Evolutionary conservation across 2,888 invertebrate species (phyloP), one percentile per base, ranked within the genome.

Genomic region (Eristalinus sepulchralis): DNA sequence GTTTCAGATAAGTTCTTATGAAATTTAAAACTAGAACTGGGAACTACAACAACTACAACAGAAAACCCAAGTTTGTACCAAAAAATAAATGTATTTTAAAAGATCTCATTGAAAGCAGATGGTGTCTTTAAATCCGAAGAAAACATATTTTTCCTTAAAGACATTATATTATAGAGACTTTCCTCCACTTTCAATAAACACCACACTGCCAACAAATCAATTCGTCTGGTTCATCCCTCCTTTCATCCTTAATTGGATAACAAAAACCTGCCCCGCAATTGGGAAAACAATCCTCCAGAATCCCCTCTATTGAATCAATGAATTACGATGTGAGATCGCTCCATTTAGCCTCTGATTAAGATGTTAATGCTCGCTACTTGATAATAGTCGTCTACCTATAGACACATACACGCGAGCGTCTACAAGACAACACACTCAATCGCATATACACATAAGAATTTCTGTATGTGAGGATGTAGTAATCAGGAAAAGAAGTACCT

Each of bases 341-440:
- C 78, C 73, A 75, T 83, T 86, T 79, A 83, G 70, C 60, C 53
- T 57, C 57, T 82, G 78, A 83, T 83, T 86, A 75, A 83, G 66
- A 83, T 78, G 82, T 71, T 47, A 31, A 31, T 77, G 31, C 55
- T 66, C 22, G 13, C 47, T 57, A 8, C 22, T 36, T 20, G 36
- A 66, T 62, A 33, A 75, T 53, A 67, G 9, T 6, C 27, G n/a
- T 31, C 34, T 24, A 34, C 47, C 34, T 13, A 34, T 17, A 57
- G 36, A 33, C 33, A 10, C 31, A 57, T 36, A 24, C 24, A 6
- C 31, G 59, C 72, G 34, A 13, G 22, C 20, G 34, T 8, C n/a
- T 17, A 17, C 47, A 47, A 47, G 47, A 47, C n/a, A 59, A 5
- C 8, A 17, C 17, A 47, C 47, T 17, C 47, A 17, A 17, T 17